These are phyloP conservation scores for Phasianus colchicus DNA, from an alignment of 2,113 vertebrate species.

Conservation along the genomic window DNA sequence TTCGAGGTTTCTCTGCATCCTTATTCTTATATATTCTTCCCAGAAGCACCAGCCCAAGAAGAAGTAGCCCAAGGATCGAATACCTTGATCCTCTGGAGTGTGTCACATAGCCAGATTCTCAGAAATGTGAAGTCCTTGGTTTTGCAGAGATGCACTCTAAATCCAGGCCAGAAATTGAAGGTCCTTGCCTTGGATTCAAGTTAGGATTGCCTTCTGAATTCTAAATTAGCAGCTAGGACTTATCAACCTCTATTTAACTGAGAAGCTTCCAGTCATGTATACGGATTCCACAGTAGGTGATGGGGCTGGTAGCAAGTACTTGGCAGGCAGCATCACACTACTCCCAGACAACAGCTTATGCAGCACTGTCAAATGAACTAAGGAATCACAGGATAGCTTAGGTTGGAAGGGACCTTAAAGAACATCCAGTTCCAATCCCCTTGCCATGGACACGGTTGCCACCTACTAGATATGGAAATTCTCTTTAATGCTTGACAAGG, in stretches of 20 bases:
- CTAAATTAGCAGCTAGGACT: not conserved
- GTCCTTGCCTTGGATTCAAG: not conserved
- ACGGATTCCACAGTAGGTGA: not conserved
- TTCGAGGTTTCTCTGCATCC: not conserved
- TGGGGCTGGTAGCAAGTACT: not conserved
- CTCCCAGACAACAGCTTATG: not conserved
- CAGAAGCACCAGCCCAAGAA: not conserved
- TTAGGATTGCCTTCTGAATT: slow-evolving; percentile 15
- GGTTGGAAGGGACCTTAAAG: no score
- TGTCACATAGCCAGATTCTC: not conserved
- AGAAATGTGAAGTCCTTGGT: not conserved
- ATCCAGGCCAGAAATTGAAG: not conserved
- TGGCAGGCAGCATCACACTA: not conserved
- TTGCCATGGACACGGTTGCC: no score
- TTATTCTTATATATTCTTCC: not conserved
- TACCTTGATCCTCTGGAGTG: not conserved
- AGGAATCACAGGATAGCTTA: not conserved
- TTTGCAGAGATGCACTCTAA: not conserved
- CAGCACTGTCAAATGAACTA: not conserved
- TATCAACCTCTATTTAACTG: not conserved
- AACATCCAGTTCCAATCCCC: no score
- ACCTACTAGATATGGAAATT: not conserved
- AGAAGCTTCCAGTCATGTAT: not conserved
- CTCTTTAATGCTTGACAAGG: not conserved
- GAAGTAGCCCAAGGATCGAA: not conserved